Evolutionary conservation across 2,113 vertebrate genomes (phyloP).

Genomic region (Phodopus roborovskii): DNA sequence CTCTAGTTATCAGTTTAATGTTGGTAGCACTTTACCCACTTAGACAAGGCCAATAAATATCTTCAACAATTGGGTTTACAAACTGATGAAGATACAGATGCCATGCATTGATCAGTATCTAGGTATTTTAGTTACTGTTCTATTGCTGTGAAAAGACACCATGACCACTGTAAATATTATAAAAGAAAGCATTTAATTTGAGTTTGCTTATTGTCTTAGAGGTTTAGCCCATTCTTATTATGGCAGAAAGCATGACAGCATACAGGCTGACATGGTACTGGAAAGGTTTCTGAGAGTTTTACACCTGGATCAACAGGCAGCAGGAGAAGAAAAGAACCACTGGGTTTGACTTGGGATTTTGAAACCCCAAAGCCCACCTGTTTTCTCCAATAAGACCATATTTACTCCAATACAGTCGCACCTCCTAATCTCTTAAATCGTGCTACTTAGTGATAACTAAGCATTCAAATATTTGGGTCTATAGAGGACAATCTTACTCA

Average conservation of each 20-base stretch:
- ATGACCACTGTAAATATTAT: not conserved
- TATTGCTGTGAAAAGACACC: not conserved
- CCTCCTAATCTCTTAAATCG: not conserved
- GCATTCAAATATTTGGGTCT: not conserved
- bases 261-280: not conserved
- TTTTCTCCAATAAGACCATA: not conserved
- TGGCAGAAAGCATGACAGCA: not conserved
- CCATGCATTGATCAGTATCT: not conserved
- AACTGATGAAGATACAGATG: not conserved
- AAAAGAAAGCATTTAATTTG: not conserved
- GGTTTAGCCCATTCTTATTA: not conserved
- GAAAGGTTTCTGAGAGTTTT: not conserved
- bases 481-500: not conserved
- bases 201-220: not conserved
- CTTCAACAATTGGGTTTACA: not conserved
- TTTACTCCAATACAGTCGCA: not conserved
- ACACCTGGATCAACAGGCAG: not conserved
- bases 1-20: not conserved
- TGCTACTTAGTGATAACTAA: not conserved
- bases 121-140: not conserved
- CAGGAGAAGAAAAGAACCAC: not conserved
- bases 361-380: not conserved
- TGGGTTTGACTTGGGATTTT: not conserved
- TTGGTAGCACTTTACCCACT: not conserved
- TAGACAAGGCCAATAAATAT: not conserved